Evolutionary conservation across 2,797 vertebrate genomes (phyloP).

Genomic region (Nyctibius grandis): DNA sequence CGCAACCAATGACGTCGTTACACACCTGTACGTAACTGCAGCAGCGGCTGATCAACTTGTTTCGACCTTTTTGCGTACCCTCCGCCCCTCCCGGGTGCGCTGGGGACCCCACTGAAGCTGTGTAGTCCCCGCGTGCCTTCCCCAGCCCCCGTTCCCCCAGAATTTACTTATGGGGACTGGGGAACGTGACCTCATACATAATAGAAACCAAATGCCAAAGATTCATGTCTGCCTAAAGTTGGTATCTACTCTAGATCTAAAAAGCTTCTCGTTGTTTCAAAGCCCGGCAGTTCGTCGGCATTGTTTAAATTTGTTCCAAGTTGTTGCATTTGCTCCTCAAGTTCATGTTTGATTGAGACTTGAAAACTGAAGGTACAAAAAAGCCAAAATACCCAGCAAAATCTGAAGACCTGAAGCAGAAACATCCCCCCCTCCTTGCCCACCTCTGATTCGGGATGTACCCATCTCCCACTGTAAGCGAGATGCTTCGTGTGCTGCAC

Average conservation of each 20-base stretch:
- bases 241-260: fast-evolving
- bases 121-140: too few relatives aligned
- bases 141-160: fast-evolving
- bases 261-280: neutral
- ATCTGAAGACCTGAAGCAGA: neutral
- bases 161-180: fast-evolving
- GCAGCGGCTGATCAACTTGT: fast-evolving
- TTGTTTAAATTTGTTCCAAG: fast-evolving
- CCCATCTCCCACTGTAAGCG: neutral
- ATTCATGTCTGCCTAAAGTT: neutral
- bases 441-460: too few relatives aligned
- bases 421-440: neutral
- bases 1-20: fast-evolving
- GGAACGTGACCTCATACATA: fast-evolving
- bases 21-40: fast-evolving
- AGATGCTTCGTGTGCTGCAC: fast-evolving
- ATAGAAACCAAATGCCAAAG: fast-evolving
- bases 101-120: fast-evolving
- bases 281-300: neutral
- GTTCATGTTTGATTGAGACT: fast-evolving
- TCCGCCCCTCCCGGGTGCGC: fast-evolving
- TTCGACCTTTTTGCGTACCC: too few relatives aligned
- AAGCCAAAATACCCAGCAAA: neutral
- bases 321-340: neutral
- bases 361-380: neutral